phyloP scores from a whole-genome alignment of 1,140 invertebrate genomes.

The Yoshiicerus persimilis region DNA sequence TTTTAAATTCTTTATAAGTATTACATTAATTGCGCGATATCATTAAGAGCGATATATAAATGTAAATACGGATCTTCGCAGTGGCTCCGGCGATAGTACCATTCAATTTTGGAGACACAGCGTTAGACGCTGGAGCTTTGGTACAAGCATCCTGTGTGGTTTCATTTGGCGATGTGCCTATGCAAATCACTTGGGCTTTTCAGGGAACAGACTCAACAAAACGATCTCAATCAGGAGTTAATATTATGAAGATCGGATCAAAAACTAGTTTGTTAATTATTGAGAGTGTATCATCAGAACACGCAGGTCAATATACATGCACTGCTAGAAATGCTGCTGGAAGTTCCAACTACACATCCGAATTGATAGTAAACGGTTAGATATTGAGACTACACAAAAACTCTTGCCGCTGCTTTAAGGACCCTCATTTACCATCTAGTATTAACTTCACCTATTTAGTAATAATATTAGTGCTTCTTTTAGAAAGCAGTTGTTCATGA shows the following conservation, averaged over 20 bases:
- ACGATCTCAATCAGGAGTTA: slow-evolving; percentile 52
- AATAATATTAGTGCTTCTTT: no score
- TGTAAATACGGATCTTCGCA: slow-evolving; percentile 49
- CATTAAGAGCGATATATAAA: background rate
- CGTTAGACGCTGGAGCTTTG: slow-evolving; percentile 50
- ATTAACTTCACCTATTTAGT: no score
- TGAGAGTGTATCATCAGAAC: slow-evolving; percentile 69
- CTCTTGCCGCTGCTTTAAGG: background rate
- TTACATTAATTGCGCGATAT: background rate
- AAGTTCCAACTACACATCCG: slow-evolving; percentile 49
- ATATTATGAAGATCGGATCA: slow-evolving; percentile 60
- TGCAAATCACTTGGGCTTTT: slow-evolving; percentile 54
- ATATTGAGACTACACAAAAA: slow-evolving; percentile 40
- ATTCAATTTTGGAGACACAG: slow-evolving; percentile 65
- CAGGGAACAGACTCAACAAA: slow-evolving; percentile 35
- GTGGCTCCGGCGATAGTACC: slow-evolving; percentile 67
- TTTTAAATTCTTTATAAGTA: background rate
- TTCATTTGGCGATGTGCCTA: slow-evolving; percentile 54
- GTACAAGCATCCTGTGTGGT: slow-evolving; percentile 52
- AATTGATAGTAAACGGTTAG: slow-evolving; percentile 50
- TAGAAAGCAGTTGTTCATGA: no score
- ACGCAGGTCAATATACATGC: slow-evolving; percentile 68
- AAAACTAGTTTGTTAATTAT: slow-evolving; percentile 65
- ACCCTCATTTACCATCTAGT: no score
- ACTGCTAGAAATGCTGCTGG: slow-evolving; percentile 55